phyloP scores from a whole-genome alignment of 2,888 invertebrate species.

The Hemistola chrysoprasaria region DNA sequence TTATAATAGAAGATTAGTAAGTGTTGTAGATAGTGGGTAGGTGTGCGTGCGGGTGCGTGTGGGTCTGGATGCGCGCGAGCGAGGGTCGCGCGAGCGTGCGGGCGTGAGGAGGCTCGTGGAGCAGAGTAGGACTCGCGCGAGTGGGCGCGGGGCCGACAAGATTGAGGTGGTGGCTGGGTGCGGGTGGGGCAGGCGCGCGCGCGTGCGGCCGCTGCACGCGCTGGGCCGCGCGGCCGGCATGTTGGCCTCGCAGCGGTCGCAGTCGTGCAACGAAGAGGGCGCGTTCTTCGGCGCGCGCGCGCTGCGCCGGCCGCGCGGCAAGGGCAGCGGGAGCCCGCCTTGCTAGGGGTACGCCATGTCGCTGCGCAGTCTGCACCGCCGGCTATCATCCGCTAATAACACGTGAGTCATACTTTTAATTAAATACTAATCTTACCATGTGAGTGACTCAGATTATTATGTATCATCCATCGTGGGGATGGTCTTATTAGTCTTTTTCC shows the following conservation, averaged over 20 bases:
- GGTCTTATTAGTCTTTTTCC: too few relatives aligned
- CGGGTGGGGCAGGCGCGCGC: slow-evolving; percentile 79
- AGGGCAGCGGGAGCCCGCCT: slow-evolving; percentile 81
- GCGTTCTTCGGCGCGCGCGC: slow-evolving; percentile 80
- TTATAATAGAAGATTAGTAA: slow-evolving; percentile 31
- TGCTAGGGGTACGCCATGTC: slow-evolving; percentile 85
- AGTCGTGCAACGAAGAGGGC: slow-evolving; percentile 81
- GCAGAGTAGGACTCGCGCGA: slow-evolving; percentile 33
- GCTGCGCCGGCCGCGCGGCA: slow-evolving; percentile 82
- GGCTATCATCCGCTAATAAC: slow-evolving; percentile 83
- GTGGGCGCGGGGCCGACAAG: slow-evolving; percentile 58
- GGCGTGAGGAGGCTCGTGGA: neutral
- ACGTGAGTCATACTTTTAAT: slow-evolving; percentile 67
- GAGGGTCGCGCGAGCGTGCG: slow-evolving; percentile 20
- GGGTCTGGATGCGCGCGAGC: slow-evolving; percentile 37
- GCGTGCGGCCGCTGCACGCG: slow-evolving; percentile 78
- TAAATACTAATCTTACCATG: neutral
- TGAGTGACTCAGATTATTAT: too few relatives aligned
- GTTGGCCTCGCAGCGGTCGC: slow-evolving; percentile 79
- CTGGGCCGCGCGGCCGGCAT: slow-evolving; percentile 74
- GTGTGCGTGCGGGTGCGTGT: slow-evolving; percentile 17
- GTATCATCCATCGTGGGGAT: too few relatives aligned
- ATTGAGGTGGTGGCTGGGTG: slow-evolving; percentile 79
- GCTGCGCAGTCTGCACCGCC: slow-evolving; percentile 85
- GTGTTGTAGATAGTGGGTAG: slow-evolving; percentile 36